Evolutionary conservation across 2,888 invertebrate genomes (phyloP).

Genomic region (Eubasilissa splendida): DNA sequence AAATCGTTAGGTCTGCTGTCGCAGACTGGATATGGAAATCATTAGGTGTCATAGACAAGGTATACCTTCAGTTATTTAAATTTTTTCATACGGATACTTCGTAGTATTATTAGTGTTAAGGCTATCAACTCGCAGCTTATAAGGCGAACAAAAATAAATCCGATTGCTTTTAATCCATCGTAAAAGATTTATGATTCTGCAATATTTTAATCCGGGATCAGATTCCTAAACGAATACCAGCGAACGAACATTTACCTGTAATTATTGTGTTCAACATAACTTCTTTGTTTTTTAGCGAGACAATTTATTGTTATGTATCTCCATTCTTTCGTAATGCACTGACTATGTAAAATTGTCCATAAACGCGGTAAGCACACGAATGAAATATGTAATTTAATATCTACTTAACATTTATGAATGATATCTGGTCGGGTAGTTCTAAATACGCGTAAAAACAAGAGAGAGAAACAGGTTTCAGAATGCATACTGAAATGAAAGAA

Average conservation of each 20-base stretch:
- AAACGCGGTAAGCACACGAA: background rate
- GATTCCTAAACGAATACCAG: conserved; percentile 4
- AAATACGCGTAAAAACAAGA: background rate
- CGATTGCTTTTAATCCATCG: conserved; percentile 5
- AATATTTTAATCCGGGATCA: conserved; percentile 14
- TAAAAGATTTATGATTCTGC: conserved; percentile 7
- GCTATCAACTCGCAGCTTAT: conserved; percentile 7
- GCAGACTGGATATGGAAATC: too few relatives aligned
- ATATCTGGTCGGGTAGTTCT: background rate
- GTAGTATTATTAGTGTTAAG: conserved; percentile 14
- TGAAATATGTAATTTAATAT: conserved; percentile 20
- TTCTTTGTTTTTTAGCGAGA: conserved; percentile 4
- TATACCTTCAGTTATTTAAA: too few relatives aligned
- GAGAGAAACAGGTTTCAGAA: conserved; percentile 21
- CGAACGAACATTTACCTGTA: conserved; percentile 6
- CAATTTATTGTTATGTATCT: background rate
- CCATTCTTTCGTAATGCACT: background rate
- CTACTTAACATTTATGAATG: conserved; percentile 27
- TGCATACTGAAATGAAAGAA: conserved; percentile 14
- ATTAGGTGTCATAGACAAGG: too few relatives aligned
- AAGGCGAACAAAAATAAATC: conserved; percentile 5
- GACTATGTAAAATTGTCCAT: background rate
- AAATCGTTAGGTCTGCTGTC: too few relatives aligned
- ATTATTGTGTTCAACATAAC: background rate
- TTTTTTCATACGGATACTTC: conserved; percentile 16